phyloP scores from a whole-genome alignment of 2,797 vertebrate genomes.

The Sebastes hubbsi region DNA sequence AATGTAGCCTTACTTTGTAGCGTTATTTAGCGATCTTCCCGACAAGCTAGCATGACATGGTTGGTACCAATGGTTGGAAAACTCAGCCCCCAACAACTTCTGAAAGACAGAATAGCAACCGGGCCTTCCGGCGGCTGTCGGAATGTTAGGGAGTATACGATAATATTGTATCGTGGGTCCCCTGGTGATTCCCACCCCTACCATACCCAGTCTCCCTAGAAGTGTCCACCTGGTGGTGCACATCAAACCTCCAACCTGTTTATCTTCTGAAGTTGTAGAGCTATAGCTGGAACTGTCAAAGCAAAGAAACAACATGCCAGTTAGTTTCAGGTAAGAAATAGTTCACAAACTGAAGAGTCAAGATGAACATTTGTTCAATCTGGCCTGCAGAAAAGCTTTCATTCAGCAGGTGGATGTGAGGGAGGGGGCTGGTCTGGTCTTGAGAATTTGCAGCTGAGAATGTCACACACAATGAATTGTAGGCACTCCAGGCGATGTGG shows the following conservation, averaged over 20 bases:
- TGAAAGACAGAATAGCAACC: too few species aligned
- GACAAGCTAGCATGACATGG: too few species aligned
- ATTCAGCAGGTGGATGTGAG: constrained; percentile 21
- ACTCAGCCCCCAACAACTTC: too few species aligned
- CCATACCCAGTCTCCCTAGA: not conserved
- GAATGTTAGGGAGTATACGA: too few species aligned
- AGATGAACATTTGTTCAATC: constrained; percentile 1
- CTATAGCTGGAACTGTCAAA: constrained; percentile 26
- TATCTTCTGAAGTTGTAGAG: not conserved
- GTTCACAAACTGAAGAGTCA: constrained; percentile 5
- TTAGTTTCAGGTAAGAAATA: not conserved
- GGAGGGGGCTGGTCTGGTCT: not conserved
- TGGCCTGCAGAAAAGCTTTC: not conserved
- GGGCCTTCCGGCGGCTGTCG: too few species aligned
- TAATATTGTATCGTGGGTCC: too few species aligned
- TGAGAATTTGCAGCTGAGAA: constrained; percentile 9
- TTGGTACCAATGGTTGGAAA: too few species aligned
- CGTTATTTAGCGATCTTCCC: too few species aligned
- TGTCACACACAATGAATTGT: not conserved
- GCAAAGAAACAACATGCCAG: not conserved
- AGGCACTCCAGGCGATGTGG: not conserved
- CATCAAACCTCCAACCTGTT: not conserved
- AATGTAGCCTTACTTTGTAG: too few species aligned
- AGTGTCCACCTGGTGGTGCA: not conserved
- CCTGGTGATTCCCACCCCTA: too few species aligned